Evolutionary conservation across 2,113 vertebrate species (phyloP), one percentile per base, ranked within the genome.

Genomic region (Microtus richardsoni): DNA sequence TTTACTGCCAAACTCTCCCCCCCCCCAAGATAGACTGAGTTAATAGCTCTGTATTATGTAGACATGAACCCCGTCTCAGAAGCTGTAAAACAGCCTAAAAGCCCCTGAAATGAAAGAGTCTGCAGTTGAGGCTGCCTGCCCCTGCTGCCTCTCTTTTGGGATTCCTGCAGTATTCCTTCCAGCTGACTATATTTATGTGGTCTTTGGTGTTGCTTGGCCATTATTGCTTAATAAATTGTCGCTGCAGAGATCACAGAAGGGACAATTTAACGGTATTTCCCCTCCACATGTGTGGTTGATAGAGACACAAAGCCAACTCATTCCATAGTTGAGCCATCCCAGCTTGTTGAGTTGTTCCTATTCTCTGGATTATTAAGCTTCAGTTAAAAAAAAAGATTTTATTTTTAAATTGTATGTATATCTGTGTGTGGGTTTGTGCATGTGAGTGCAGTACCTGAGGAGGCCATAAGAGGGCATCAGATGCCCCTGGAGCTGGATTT

Each of bases 181-280:
- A 70, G 13, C 93, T 83, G 93, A 36, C 93, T 95, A 62, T 88
- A 92, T 97, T 94, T 95, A 95, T 78, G 3, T n/a, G 74, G 88
- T 92, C 28, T 70, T 85, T 54, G 70, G 73, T 83, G 95, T 58
- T 0, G 41, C 36, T 92, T 60, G 84, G 64, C 82, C 87, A 47
- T 90, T 97, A 95, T 97, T 96, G 93, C 96, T 97, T 80, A 95
- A 22, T 97, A 96, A 97, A 97, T 95, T 78, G 66, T 95, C 85
- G 58, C 47, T 73, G 78, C 91, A 94, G 95, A 93, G 94, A 96
- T 78, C 94, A 77, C 88, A 91, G 86, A 78, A 92, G 84, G 70
- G 58, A 82, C 58, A 88, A 58, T 21, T 49, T 91, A 77, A 60
- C 9, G 24, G n/a, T 58, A 19, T 36, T 30, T 21, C 9, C 14